A percentile compares a stretch with the other conserved stretches of the same genome.
phyloP scores from a whole-genome alignment of 2,113 vertebrate species.

The Parus major region DNA sequence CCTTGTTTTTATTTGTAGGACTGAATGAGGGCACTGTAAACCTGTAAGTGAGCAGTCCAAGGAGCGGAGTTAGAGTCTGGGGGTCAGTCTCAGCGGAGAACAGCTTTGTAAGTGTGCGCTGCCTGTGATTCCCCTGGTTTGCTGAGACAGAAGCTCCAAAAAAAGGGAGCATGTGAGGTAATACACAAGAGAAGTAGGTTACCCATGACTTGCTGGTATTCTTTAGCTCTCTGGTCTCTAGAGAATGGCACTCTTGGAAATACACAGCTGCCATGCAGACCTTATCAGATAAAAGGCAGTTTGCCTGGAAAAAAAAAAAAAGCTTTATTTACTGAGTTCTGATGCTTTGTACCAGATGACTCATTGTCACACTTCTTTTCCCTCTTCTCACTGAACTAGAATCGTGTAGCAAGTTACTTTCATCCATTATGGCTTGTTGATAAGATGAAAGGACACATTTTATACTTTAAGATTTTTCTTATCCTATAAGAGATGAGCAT shows the following conservation, averaged over 20 bases:
- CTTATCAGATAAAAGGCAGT: slow-evolving; percentile 21
- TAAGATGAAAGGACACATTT: slow-evolving; percentile 21
- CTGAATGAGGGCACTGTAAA: slow-evolving; percentile 40
- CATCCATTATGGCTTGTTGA: neutral
- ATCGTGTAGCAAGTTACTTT: neutral
- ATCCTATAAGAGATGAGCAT: neutral
- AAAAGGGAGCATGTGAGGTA: neutral
- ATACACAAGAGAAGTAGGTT: neutral
- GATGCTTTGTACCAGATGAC: slow-evolving; percentile 21
- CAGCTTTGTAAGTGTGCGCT: neutral
- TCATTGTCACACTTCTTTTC: slow-evolving; percentile 35
- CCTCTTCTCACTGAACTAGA: slow-evolving; percentile 17
- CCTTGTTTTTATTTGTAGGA: slow-evolving; percentile 30
- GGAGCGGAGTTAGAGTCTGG: neutral
- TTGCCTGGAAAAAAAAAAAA: neutral
- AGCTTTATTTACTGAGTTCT: slow-evolving; percentile 50
- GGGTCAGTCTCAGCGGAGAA: neutral
- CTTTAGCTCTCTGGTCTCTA: neutral
- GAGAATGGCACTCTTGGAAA: slow-evolving; percentile 10
- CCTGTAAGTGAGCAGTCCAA: slow-evolving; percentile 18
- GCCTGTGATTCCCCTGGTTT: neutral
- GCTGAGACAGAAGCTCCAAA: neutral
- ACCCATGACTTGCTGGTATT: neutral
- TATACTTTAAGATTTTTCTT: neutral
- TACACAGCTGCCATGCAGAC: neutral